phyloP scores from a whole-genome alignment of 2,113 vertebrate species.

The Maccullochella peelii region DNA sequence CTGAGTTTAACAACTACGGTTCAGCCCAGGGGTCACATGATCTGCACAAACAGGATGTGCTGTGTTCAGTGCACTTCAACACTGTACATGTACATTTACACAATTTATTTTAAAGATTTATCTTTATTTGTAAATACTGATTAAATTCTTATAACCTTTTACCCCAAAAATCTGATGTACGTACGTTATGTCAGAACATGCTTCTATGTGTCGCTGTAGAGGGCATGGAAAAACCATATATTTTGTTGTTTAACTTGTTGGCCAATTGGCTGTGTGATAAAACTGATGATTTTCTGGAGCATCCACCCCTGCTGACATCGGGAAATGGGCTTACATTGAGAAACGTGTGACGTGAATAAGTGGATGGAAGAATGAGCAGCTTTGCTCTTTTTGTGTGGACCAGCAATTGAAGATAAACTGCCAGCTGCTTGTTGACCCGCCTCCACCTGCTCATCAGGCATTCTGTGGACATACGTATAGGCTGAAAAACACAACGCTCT shows the following conservation, averaged over 20 bases:
- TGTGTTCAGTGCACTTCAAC: background rate
- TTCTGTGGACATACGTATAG: background rate
- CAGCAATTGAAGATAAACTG: background rate
- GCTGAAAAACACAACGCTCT: constrained; percentile 11
- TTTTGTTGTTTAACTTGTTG: background rate
- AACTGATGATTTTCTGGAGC: background rate
- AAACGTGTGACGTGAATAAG: background rate
- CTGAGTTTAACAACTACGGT: background rate
- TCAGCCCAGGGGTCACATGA: background rate
- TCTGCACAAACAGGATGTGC: background rate
- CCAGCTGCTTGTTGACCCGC: background rate
- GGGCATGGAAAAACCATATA: background rate
- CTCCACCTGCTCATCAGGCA: constrained; percentile 25
- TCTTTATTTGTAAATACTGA: too few species aligned
- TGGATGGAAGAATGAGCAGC: background rate
- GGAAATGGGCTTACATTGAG: too few species aligned
- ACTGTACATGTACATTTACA: too few species aligned
- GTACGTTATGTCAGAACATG: background rate
- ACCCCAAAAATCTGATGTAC: too few species aligned
- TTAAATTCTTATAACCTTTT: too few species aligned
- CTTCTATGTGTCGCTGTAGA: background rate
- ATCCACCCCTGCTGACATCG: too few species aligned
- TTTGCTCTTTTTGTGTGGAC: background rate
- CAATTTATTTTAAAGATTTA: too few species aligned
- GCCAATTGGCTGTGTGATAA: background rate